Percentiles rank a stretch among this genome's conserved stretches.
Evolutionary conservation across 2,113 vertebrate species (phyloP).

Genomic region (Pelusios castaneus): DNA sequence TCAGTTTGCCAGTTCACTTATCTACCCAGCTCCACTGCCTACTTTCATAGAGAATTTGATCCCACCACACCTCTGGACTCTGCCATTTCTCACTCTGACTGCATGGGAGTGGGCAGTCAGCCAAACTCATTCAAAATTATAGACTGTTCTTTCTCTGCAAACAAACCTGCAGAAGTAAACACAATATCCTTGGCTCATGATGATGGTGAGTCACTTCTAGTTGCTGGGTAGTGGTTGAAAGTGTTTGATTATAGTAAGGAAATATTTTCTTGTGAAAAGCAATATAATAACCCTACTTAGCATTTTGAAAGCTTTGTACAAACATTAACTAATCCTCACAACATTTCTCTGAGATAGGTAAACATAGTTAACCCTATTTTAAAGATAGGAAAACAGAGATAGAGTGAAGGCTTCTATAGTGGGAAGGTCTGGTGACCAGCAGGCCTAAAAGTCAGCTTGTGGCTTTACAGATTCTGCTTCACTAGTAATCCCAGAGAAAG

Average conservation of each 20-base stretch:
- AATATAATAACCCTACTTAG: not conserved
- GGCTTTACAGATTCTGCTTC: not conserved
- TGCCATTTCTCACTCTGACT: not conserved
- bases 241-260: constrained; percentile 26
- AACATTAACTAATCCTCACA: constrained; percentile 4
- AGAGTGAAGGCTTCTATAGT: not conserved
- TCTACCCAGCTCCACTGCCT: not conserved
- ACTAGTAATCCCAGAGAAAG: not conserved
- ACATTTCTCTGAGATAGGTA: constrained; percentile 4
- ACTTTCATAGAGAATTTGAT: not conserved
- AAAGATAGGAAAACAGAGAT: constrained; percentile 17
- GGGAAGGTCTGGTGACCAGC: not conserved
- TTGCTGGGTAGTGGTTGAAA: constrained; percentile 50
- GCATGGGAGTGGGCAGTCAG: not conserved
- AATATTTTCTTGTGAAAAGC: constrained; percentile 35
- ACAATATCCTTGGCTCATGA: constrained; percentile 6
- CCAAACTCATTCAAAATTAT: not conserved
- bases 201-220: constrained; percentile 56
- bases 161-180: constrained; percentile 57
- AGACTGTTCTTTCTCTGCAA: constrained; percentile 30
- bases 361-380: constrained; percentile 11
- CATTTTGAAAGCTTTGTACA: constrained; percentile 14
- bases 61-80: constrained; percentile 14
- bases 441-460: not conserved
- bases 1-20: not conserved